A percentile compares a stretch with the other conserved stretches of the same genome.
These are phyloP conservation scores for Netelia fuscicornis DNA, from an alignment of 2,888 invertebrate species.

Conservation along the genomic window DNA sequence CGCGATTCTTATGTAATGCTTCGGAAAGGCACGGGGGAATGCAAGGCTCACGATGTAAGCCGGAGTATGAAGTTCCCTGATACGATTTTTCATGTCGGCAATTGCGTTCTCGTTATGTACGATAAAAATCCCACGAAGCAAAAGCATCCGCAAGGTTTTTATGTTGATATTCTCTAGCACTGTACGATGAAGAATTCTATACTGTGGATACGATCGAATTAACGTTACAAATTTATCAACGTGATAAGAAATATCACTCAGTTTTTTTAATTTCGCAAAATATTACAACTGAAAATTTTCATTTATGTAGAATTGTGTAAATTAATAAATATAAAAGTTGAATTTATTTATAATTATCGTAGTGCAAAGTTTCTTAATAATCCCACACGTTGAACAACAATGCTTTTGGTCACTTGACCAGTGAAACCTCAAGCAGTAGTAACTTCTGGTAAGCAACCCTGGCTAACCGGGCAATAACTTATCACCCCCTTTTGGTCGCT, in stretches of 20 bases:
- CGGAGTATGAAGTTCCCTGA: conserved; percentile 22
- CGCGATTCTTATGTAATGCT: conserved; percentile 79
- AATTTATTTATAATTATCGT: conserved; percentile 14
- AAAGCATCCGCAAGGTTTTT: background rate
- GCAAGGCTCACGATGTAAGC: conserved; percentile 75
- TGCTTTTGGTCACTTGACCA: conserved; percentile 62
- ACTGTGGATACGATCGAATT: too few species aligned
- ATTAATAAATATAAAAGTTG: background rate
- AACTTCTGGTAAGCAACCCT: conserved; percentile 78
- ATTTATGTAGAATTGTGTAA: background rate
- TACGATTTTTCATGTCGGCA: conserved; percentile 59
- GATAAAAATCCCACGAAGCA: conserved; percentile 26
- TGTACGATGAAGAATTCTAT: background rate
- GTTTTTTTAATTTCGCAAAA: too few species aligned
- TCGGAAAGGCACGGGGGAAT: conserved; percentile 46
- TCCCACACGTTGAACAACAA: conserved; percentile 37
- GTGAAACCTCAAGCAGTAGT: conserved; percentile 53
- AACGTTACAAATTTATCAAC: too few species aligned
- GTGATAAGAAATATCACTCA: too few species aligned
- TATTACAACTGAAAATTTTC: too few species aligned
- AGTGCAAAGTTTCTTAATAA: conserved; percentile 50
- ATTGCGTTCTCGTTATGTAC: conserved; percentile 60
- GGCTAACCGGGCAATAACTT: conserved; percentile 80
- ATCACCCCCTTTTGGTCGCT: conserved; percentile 76
- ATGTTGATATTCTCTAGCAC: background rate